phyloP scores from a whole-genome alignment of 2,113 vertebrate genomes.

The Dipodomys stephensi region DNA sequence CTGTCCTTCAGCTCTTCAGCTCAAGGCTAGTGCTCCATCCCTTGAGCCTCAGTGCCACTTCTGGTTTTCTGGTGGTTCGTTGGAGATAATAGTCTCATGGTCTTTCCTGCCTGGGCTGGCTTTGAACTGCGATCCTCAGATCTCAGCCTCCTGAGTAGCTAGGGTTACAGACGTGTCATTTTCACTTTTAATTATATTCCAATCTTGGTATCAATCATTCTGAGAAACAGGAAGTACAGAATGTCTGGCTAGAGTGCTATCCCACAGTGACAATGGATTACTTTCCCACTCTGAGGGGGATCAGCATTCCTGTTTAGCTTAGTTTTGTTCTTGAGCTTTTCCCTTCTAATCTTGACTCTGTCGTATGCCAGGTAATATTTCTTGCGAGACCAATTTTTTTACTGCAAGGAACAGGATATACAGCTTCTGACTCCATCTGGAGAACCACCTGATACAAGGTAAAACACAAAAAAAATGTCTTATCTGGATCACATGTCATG shows the following conservation, averaged over 20 bases:
- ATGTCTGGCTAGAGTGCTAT: background rate
- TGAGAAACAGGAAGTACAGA: background rate
- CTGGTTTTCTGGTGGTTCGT: too few species aligned
- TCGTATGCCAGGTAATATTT: background rate
- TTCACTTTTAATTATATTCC: background rate
- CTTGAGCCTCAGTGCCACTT: too few species aligned
- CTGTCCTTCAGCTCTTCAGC: too few species aligned
- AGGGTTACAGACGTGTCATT: too few species aligned
- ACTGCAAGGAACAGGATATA: background rate
- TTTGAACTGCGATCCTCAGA: too few species aligned
- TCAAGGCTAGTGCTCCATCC: too few species aligned
- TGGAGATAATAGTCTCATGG: too few species aligned
- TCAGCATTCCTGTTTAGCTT: background rate
- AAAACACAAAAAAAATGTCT: background rate
- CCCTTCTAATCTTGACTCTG: background rate
- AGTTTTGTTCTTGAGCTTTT: background rate
- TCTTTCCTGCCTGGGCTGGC: too few species aligned
- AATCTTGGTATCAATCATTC: background rate
- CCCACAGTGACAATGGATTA: background rate
- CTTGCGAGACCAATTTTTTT: background rate
- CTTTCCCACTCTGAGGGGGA: background rate
- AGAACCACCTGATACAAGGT: background rate
- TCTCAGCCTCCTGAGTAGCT: too few species aligned
- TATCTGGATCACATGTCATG: background rate
- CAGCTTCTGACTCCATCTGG: background rate